Percentiles rank a stretch among this genome's conserved stretches.
Evolutionary conservation across 2,888 invertebrate species (phyloP).

Genomic region (Automeris io): DNA sequence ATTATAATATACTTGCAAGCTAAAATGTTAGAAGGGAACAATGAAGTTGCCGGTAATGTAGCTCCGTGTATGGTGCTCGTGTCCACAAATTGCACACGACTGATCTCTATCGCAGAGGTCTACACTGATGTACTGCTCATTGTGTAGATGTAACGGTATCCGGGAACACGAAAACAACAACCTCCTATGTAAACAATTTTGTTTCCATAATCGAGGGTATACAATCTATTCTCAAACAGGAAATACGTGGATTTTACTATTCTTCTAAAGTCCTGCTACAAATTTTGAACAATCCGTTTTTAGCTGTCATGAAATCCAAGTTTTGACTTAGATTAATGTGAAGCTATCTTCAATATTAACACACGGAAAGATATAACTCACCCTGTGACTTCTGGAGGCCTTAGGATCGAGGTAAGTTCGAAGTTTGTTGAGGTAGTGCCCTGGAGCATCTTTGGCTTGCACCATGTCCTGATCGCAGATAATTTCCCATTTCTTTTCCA

Average conservation of each 20-base stretch:
- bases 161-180: too few relatives aligned
- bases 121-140: constrained; percentile 18
- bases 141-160: constrained; percentile 26
- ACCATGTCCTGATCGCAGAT: constrained; percentile 99
- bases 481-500: constrained; percentile 99
- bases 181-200: too few relatives aligned
- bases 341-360: too few relatives aligned
- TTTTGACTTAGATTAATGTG: too few relatives aligned
- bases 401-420: constrained; percentile 97
- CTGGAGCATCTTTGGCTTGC: constrained; percentile 98
- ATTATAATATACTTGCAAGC: too few relatives aligned
- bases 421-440: constrained; percentile 96
- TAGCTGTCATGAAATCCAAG: too few relatives aligned
- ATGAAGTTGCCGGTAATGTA: background rate
- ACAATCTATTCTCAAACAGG: too few relatives aligned
- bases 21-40: background rate
- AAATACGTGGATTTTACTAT: too few relatives aligned
- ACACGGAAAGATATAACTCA: constrained; percentile 74
- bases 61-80: background rate
- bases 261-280: too few relatives aligned
- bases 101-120: constrained; percentile 19
- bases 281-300: too few relatives aligned
- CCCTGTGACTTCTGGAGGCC: constrained; percentile 95
- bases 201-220: too few relatives aligned
- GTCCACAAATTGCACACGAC: constrained; percentile 10